Evolutionary conservation across 2,888 invertebrate species (phyloP), one percentile per base, ranked within the genome.

Genomic region (Drosophila bunnanda): DNA sequence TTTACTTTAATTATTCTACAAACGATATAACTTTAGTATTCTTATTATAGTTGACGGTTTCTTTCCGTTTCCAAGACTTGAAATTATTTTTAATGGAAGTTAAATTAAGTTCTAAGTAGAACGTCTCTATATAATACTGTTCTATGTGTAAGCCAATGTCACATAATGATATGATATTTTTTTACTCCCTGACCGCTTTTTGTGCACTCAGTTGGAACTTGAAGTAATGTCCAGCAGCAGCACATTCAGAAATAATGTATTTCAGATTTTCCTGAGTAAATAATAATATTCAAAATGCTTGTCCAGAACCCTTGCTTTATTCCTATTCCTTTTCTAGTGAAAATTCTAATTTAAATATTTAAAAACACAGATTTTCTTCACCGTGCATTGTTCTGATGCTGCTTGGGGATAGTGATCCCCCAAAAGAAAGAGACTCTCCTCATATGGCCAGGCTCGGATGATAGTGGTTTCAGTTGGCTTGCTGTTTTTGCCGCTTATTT

Each of bases 381-480:
- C 25, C 4, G 25, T 25, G 20, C n/a, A 43, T 22, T 17, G 38
- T 13, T 28, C 57, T 64, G 76, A 75, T 78, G 65, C 67, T 79
- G 77, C 59, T 77, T 53, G 66, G 66, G 73, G 78, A 77, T 85
- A 73, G 88, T 57, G 74, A 25, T 39, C 52, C 57, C 52, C 36
- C 71, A 68, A 70, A 70, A 70, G 69, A 58, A 61, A 65, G 54
- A 72, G 61, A 39, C 36, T 59, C 70, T 69, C 74, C 88, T 59
- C 80, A 82, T 70, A 87, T 80, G 84, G 83, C 43, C 87, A 66
- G 58, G 41, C 58, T 38, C 68, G 52, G 41, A 59, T 52, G 69
- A 39, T 52, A 64, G 66, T 54, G 36, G 54, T 48, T 60, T 48
- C 48, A 41, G 55, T 52, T 56, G 54, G 50, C 60, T 70, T 44